Base-by-base conservation (phyloP, 2,113 vertebrate species). In the Salvelinus alpinus region DNA sequence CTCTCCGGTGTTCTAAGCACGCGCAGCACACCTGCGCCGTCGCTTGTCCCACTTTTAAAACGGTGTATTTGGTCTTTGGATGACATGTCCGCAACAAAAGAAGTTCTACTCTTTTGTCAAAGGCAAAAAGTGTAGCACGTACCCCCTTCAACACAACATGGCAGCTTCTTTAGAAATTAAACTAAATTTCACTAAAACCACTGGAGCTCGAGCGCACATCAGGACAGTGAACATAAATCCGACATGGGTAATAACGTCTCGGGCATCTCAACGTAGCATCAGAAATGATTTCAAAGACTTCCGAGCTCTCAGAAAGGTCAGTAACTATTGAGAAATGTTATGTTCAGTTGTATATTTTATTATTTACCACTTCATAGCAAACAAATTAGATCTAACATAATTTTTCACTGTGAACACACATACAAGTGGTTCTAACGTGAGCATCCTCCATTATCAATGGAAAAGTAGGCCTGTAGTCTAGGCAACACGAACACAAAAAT, bases 241-340 rank as follows among this genome's bases (percentile, higher is more conserved):
- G 72, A 44, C 86, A 92, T 93, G 91, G 91, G 90, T 66, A 91
- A 85, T 68, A 89, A 82, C 29, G 90, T 93, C 12, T 86, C 86
- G 12, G 80, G 74, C 6, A 70, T 90, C n/a, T 84, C 84, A 34
- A 78, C 88, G 27, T 83, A 91, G 38, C 91, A 84, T 18, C 84
- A 90, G 70, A 85, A 82, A 76, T 85, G 84, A 22, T 92, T 92
- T 57, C 86, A 88, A 38, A 81, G 91, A 75, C 90, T 91, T 1
- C 79, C 67, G 22, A 90, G 82, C 85, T 90, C 81, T 3, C 80
- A 82, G 1, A 92, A 91, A 90, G 91, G 90, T 91, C 74, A 82
- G 88, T 75, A 9, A 70, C 20, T 72, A 4, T 22, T 38, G 9
- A 62, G 27, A 64, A 16, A 38, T 14, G 7, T 22, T 16, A 73